Percentiles rank a stretch among this genome's conserved stretches.
Conservation (phyloP, 2,797 vertebrate species). For the Betta splendens region DNA sequence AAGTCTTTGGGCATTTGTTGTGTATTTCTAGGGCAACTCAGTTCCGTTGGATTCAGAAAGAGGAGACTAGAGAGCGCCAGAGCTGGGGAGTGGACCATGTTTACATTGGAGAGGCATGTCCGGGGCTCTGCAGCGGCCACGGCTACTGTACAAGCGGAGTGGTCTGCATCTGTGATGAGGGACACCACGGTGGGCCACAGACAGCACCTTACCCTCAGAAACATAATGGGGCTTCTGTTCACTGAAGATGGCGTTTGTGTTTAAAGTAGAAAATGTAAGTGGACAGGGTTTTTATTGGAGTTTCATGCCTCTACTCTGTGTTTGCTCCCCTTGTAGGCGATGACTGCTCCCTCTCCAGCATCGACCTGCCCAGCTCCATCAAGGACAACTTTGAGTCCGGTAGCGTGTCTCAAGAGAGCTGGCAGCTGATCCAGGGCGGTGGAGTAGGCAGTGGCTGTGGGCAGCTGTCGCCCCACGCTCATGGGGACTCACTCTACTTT, state of each 20-base stretch:
- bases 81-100: constrained; percentile 97
- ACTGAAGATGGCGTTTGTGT: neutral
- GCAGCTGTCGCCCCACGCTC: constrained; percentile 95
- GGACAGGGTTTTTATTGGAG: too few relatives aligned
- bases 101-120: constrained; percentile 95
- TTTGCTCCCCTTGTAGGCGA: constrained; percentile 82
- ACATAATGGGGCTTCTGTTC: neutral
- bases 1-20: constrained; percentile 13
- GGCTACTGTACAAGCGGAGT: constrained; percentile 93
- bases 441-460: constrained; percentile 95
- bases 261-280: too few relatives aligned
- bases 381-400: constrained; percentile 99
- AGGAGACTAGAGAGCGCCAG: constrained; percentile 89
- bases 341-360: constrained; percentile 93
- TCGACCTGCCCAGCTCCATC: constrained; percentile 93
- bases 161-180: constrained; percentile 96
- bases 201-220: neutral
- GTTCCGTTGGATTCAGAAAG: constrained; percentile 98
- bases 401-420: constrained; percentile 91
- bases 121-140: constrained; percentile 92
- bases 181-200: constrained; percentile 86
- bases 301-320: constrained; percentile 2
- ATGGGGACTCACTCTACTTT: constrained; percentile 97
- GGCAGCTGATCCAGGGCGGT: constrained; percentile 96
- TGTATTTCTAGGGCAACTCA: constrained; percentile 88